A percentile compares a stretch with the other conserved stretches of the same genome.
phyloP scores from a whole-genome alignment of 1,140 invertebrate genomes.

The Sipha flava region DNA sequence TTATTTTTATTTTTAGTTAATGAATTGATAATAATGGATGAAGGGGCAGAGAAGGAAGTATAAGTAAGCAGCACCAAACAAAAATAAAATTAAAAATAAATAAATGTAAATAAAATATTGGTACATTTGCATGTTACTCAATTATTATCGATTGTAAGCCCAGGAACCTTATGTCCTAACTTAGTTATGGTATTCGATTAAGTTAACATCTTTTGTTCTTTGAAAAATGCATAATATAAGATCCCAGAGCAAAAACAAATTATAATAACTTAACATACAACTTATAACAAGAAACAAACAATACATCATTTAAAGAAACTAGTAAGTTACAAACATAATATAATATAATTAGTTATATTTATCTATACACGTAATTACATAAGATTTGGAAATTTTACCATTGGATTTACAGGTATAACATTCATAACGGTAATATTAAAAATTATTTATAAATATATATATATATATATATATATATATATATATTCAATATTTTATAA shows the following conservation, averaged over 20 bases:
- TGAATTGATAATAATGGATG: neutral
- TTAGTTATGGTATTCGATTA: neutral
- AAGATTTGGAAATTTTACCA: slow-evolving; percentile 19
- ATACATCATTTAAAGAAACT: slow-evolving; percentile 12
- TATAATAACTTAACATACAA: neutral
- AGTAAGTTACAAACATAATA: slow-evolving; percentile 15
- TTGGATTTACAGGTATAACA: slow-evolving; percentile 9
- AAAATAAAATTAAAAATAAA: slow-evolving; percentile 3
- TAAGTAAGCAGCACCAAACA: slow-evolving; percentile 24
- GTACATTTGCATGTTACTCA: neutral
- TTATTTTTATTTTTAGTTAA: neutral
- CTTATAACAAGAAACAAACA: slow-evolving; percentile 19
- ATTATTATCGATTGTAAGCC: neutral
- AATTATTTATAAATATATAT: neutral
- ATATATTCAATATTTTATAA: too few species aligned
- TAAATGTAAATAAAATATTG: slow-evolving; percentile 3
- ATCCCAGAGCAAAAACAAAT: neutral
- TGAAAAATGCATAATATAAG: neutral
- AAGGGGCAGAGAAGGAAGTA: neutral
- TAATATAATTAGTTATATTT: slow-evolving; percentile 22
- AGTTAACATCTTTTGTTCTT: slow-evolving; percentile 2
- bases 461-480: neutral
- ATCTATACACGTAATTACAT: slow-evolving; percentile 26
- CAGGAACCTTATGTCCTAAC: neutral
- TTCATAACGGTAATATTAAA: slow-evolving; percentile 19